These are phyloP conservation scores for Peromyscus eremicus DNA, from an alignment of 2,797 vertebrate species.

Conservation along the genomic window DNA sequence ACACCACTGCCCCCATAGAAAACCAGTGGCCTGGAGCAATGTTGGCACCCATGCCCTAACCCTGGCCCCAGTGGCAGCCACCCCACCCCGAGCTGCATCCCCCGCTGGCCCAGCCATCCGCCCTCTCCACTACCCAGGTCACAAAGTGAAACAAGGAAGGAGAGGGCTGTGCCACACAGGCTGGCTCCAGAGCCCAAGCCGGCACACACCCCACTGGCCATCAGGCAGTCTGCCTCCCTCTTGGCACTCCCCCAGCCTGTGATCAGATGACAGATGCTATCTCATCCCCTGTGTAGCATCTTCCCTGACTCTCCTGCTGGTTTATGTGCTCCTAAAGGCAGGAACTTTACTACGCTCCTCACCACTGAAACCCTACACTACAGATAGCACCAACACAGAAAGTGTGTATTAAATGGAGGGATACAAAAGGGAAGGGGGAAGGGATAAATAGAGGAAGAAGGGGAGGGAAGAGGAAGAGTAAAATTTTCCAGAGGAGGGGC, in stretches of 20 bases:
- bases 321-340: not conserved
- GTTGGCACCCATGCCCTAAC: not conserved
- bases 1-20: not conserved
- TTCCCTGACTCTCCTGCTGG: not conserved
- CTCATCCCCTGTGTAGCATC: not conserved
- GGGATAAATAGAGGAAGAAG: not conserved
- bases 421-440: not conserved
- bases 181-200: not conserved
- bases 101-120: not conserved
- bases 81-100: not conserved
- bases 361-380: not conserved
- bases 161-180: not conserved
- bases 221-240: not conserved
- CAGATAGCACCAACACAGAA: not conserved
- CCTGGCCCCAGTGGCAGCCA: not conserved
- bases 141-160: not conserved
- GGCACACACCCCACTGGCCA: not conserved
- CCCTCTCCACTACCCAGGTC: not conserved
- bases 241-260: not conserved
- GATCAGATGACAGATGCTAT: not conserved
- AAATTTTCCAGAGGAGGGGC: not conserved
- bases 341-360: not conserved
- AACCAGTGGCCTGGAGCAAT: not conserved
- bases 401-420: no score
- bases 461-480: not conserved